These are phyloP conservation scores for Alethe diademata DNA, from an alignment of 2,113 vertebrate species.

Conservation along the genomic window DNA sequence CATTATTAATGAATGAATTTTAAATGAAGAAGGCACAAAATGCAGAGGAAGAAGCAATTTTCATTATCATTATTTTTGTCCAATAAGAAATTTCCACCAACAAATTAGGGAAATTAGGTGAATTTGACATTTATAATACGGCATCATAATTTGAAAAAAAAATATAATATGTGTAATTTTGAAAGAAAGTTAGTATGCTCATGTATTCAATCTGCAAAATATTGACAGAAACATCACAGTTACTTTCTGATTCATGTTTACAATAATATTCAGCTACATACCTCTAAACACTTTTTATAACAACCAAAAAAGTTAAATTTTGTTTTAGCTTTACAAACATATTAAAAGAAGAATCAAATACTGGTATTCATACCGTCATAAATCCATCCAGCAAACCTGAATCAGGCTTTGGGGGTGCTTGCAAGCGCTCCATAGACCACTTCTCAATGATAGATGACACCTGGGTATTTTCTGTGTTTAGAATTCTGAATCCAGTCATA, in stretches of 20 bases:
- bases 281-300: neutral
- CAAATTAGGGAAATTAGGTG: neutral
- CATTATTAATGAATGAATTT: neutral
- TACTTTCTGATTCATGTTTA: neutral
- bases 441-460: slow-evolving; percentile 97
- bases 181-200: neutral
- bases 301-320: neutral
- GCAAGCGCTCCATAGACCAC: slow-evolving; percentile 97
- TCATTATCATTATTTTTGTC: neutral
- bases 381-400: slow-evolving; percentile 99
- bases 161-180: neutral
- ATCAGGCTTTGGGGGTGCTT: slow-evolving; percentile 96
- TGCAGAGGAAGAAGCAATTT: neutral
- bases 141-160: neutral
- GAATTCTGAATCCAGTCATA: slow-evolving; percentile 97
- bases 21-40: neutral
- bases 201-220: neutral
- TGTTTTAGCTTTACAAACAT: neutral
- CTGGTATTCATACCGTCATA: slow-evolving; percentile 90
- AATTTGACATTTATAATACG: neutral
- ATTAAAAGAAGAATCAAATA: neutral
- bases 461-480: slow-evolving; percentile 95
- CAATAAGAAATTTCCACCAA: neutral
- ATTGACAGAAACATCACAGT: neutral
- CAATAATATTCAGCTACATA: neutral